Percentiles rank a stretch among this genome's conserved stretches.
Conservation (phyloP, 2,113 vertebrate species). For the rat (Rattus norvegicus) region DNA sequence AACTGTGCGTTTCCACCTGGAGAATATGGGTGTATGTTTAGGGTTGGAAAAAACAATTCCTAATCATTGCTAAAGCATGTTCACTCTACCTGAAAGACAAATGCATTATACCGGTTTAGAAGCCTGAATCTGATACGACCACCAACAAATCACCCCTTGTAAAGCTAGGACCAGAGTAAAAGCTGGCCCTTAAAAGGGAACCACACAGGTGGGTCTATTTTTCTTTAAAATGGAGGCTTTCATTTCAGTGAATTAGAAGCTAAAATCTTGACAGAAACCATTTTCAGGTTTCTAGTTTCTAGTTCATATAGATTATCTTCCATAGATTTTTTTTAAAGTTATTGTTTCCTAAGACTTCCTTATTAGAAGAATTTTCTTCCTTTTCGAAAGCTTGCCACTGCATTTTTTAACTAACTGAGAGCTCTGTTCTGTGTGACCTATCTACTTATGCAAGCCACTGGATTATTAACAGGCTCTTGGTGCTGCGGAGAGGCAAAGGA, state of each 20-base stretch:
- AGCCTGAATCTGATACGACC: not conserved
- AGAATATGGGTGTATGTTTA: not conserved
- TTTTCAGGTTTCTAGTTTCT: not conserved
- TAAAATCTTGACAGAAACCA: not conserved
- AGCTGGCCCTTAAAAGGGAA: not conserved
- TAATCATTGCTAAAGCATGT: not conserved
- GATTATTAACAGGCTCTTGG: conserved; percentile 17
- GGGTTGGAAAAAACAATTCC: not conserved
- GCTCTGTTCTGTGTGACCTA: not conserved
- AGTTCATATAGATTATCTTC: not conserved
- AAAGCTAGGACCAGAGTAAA: not conserved
- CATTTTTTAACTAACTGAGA: conserved; percentile 21
- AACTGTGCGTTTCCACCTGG: not conserved
- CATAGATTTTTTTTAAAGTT: not conserved
- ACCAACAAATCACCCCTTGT: not conserved
- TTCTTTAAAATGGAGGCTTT: not conserved
- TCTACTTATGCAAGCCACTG: conserved; percentile 5
- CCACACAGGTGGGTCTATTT: not conserved
- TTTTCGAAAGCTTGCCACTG: not conserved
- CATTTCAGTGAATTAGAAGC: not conserved
- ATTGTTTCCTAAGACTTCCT: conserved; percentile 26
- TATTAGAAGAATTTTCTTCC: not conserved
- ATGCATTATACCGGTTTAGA: not conserved
- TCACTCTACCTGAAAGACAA: not conserved
- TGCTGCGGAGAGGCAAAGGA: not conserved